Evolutionary conservation across 1,140 invertebrate genomes (phyloP), one percentile per base, ranked within the genome.

Genomic region (Eulimnadia texana): DNA sequence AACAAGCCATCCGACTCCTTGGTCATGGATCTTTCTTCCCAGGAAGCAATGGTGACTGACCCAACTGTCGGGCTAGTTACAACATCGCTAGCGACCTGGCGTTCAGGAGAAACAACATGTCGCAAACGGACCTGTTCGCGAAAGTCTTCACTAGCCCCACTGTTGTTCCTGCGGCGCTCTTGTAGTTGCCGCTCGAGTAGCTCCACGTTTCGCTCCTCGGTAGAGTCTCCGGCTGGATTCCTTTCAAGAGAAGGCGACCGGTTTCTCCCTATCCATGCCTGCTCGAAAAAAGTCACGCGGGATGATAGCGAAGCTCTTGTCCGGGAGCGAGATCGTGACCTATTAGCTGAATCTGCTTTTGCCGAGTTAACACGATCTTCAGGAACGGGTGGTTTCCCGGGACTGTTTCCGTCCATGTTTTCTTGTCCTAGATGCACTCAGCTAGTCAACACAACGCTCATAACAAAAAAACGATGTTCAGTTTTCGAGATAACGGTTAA

Each of bases 201-300:
- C 33, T 42, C 33, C 6, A 42, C 33, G 16, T 42, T 42, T 42
- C 16, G 33, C 6, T 16, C 6, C 6, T 42, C 33, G 33, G 6
- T 42, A 42, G 16, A 9, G 16, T 42, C 33, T 16, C 33, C 33
- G 16, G 33, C 33, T 16, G 33, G 6, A 16, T 42, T 16, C 33
- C 33, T 42, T 42, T 42, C 33, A 42, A 42, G 33, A 42, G 33
- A 42, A 20, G 42, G 49, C 56, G 61, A 63, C 3, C 55, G 27
- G 20, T 54, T 53, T n/a, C 42, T 33, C 9, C 23, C 49, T 33
- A 28, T 50, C 16, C 47, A 49, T n/a, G 24, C 62, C 2, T 22
- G 33, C 53, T 63, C 62, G 49, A 59, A 63, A 59, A 59, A 63
- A n/a, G 28, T 49, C 19, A 63, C 62, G 16, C 57, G 47, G 19